These are phyloP conservation scores for Carcharodon carcharias DNA, from an alignment of 2,797 vertebrate species.

Conservation along the genomic window DNA sequence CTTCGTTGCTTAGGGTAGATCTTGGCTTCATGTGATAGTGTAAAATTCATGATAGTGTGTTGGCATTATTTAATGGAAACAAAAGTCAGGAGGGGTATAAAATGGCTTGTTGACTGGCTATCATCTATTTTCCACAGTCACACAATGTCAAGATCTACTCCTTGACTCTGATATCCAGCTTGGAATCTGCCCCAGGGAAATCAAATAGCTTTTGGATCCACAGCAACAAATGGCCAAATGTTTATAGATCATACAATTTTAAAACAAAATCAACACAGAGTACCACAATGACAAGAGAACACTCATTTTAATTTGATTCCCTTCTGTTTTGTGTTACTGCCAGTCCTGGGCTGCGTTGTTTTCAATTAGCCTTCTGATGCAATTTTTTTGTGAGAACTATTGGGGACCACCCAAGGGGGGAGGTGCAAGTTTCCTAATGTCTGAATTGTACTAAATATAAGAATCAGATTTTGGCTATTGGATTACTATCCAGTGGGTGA, in stretches of 20 bases:
- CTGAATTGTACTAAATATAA: not conserved
- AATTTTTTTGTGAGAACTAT: not conserved
- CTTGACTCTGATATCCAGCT: too few species aligned
- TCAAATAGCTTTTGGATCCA: not conserved
- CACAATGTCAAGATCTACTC: too few species aligned
- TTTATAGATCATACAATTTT: not conserved
- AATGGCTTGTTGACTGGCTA: too few species aligned
- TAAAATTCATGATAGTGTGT: too few species aligned
- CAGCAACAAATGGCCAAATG: not conserved
- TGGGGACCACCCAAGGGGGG: too few species aligned
- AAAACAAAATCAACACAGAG: not conserved
- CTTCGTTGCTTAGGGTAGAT: too few species aligned
- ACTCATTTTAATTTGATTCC: not conserved
- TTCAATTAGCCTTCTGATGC: not conserved
- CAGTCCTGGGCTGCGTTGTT: not conserved
- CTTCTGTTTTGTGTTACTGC: not conserved
- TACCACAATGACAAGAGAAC: not conserved
- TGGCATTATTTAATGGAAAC: too few species aligned
- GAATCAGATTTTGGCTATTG: not conserved
- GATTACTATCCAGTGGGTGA: not conserved
- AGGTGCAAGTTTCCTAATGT: not conserved
- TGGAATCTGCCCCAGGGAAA: too few species aligned
- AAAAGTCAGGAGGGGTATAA: too few species aligned
- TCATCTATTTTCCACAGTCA: too few species aligned
- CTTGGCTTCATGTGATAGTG: too few species aligned